These are phyloP conservation scores for Epinotia demarniana DNA, from an alignment of 2,888 invertebrate genomes.

Conservation along the genomic window DNA sequence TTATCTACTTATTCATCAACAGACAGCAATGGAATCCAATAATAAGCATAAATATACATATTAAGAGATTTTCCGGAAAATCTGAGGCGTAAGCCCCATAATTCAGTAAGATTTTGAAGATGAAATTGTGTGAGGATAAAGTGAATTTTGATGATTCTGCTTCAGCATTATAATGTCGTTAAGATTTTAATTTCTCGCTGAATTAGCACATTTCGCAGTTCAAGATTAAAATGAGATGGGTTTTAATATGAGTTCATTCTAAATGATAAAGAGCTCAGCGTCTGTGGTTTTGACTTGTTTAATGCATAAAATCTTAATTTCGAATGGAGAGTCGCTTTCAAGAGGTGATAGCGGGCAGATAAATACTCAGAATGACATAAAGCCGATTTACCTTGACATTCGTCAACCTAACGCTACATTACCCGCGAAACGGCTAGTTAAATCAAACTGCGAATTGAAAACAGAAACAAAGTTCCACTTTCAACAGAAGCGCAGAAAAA, in stretches of 20 bases:
- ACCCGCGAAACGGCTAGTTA: constrained; percentile 14
- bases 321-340: too few species aligned
- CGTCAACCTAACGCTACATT: neutral
- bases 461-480: constrained; percentile 35
- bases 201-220: constrained; percentile 5
- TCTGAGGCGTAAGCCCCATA: neutral
- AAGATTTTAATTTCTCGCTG: constrained; percentile 1
- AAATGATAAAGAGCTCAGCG: neutral
- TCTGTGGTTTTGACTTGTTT: neutral
- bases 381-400: too few species aligned
- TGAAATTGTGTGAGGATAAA: constrained; percentile 9
- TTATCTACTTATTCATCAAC: too few species aligned
- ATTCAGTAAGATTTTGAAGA: neutral
- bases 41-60: neutral
- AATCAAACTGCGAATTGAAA: constrained; percentile 34
- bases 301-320: neutral
- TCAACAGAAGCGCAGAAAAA: constrained; percentile 22
- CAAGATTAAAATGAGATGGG: neutral
- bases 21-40: neutral
- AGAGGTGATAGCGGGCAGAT: too few species aligned
- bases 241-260: neutral
- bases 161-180: constrained; percentile 21
- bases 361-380: too few species aligned
- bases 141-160: constrained; percentile 19
- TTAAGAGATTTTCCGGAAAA: neutral